Percentiles rank a stretch among this genome's conserved stretches.
phyloP scores from a whole-genome alignment of 2,797 vertebrate species.

The Oreochromis grahami region DNA sequence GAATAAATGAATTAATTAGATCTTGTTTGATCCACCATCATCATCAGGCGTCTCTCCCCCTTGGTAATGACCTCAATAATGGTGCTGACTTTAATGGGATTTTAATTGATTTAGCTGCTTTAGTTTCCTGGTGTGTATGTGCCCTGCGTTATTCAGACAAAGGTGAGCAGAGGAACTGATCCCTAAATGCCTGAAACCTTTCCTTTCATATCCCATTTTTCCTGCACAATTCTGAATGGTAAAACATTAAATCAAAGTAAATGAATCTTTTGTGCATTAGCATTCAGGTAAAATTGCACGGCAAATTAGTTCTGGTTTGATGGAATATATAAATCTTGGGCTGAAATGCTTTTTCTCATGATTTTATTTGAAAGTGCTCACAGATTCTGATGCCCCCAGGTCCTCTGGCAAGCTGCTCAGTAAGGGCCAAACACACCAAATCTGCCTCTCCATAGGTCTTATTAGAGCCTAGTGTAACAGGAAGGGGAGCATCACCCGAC shows the following conservation, averaged over 20 bases:
- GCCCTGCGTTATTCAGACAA: background rate
- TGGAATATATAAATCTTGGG: background rate
- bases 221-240: background rate
- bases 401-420: background rate
- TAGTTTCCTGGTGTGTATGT: conserved; percentile 17
- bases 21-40: conserved; percentile 69
- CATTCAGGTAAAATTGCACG: background rate
- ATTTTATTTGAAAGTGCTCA: conserved; percentile 13
- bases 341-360: background rate
- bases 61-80: conserved; percentile 72
- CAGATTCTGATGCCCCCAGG: background rate
- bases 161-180: conserved; percentile 22
- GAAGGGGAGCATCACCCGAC: background rate
- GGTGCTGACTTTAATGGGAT: conserved; percentile 66
- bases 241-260: background rate
- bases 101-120: conserved; percentile 73
- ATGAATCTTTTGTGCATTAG: background rate
- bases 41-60: conserved; percentile 48
- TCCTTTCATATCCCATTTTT: background rate
- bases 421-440: background rate
- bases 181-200: conserved; percentile 8
- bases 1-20: conserved; percentile 74
- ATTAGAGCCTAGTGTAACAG: background rate
- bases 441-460: background rate
- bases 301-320: background rate